Base-by-base conservation (phyloP, 2,888 invertebrate genomes). In the Neoitamus cyanurus region DNA sequence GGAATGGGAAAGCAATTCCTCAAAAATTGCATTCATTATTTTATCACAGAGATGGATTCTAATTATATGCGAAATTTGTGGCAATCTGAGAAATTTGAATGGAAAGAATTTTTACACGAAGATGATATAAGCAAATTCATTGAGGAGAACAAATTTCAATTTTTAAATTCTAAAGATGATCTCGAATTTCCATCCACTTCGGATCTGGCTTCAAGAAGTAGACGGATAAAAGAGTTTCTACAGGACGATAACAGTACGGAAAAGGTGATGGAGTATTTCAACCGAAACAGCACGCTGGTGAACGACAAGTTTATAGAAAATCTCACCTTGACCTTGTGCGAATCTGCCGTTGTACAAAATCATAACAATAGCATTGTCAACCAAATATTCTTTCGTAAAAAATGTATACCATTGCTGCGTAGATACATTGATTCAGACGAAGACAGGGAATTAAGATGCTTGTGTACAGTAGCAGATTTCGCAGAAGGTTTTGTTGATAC, bases 401-500 rank as follows among this genome's bases (percentile, higher is more conserved):
- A 88, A 84, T 90, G 90, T 85, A 89, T 90, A 88, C 90, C 90
- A 83, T 88, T 91, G 72, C 87, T 91, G 46, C 87, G 87, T 72
- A 88, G 88, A 28, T 89, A 89, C 89, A 94, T 97, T 36, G 96
- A 95, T 88, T 93, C 94, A 85, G 93, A 94, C 87, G 93, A 94
- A 85, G 92, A 93, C 68, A 93, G 94, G 83, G 97, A 97, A 92
- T 92, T 97, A 85, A 95, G 96, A 90, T 97, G 96, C 89, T 92
- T 98, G 87, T 95, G 95, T 90, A 96, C 96, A 83, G 93, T 97
- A 88, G 97, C 97, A 70, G 77, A 88, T 46, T 87, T 87, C 46
- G 89, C 88, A 13, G 86, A 42, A 30, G 82, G 69, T 13, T 68
- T 69, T 9, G 28, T 20, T 11, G 28, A 58, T 75, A 28, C 48